Evolutionary conservation across 2,888 invertebrate genomes (phyloP).

Genomic region (Belgica antarctica): DNA sequence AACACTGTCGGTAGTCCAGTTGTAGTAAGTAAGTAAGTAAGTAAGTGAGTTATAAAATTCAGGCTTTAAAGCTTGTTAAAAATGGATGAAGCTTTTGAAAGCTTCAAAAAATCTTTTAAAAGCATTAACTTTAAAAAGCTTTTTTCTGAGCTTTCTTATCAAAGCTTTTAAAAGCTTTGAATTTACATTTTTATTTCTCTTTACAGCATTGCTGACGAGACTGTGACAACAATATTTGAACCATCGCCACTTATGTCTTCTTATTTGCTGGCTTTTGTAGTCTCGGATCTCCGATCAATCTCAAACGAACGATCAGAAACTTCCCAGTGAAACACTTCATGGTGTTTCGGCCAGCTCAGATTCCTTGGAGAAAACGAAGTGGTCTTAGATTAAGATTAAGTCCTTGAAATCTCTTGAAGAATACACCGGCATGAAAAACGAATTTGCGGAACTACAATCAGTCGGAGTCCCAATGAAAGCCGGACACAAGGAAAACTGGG

Average conservation of each 20-base stretch:
- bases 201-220: constrained; percentile 3
- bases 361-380: neutral
- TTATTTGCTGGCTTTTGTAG: constrained; percentile 70
- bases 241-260: constrained; percentile 64
- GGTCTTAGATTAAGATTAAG: neutral
- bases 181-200: neutral
- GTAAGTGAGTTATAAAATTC: neutral
- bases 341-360: neutral
- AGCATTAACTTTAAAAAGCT: neutral
- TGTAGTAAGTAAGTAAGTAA: too few relatives aligned
- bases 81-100: neutral
- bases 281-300: constrained; percentile 56
- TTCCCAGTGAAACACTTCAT: neutral
- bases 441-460: constrained; percentile 11
- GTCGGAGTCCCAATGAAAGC: constrained; percentile 10
- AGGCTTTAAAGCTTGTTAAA: neutral
- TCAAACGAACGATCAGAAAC: neutral
- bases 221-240: constrained; percentile 50
- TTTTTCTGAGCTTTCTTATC: neutral
- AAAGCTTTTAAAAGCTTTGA: neutral
- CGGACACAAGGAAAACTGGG: constrained; percentile 30
- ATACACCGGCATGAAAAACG: constrained; percentile 8
- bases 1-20: neutral
- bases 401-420: constrained; percentile 19
- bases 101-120: constrained; percentile 1